phyloP scores from a whole-genome alignment of 1,140 invertebrate species.

The Drosophila chauvacae region DNA sequence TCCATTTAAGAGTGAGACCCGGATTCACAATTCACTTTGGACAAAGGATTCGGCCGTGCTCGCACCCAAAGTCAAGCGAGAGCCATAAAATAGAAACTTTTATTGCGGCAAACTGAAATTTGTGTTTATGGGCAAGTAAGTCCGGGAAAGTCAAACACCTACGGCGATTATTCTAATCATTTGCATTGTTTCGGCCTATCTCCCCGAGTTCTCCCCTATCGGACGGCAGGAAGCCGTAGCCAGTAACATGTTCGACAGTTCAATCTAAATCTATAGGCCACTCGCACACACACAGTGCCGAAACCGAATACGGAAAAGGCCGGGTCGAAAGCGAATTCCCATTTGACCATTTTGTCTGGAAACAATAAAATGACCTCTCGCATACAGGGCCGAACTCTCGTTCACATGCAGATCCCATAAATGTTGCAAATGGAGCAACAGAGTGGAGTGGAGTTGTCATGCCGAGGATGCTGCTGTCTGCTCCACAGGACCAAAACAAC shows the following conservation, averaged over 20 bases:
- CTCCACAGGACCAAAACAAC: constrained; percentile 34
- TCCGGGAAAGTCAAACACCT: constrained; percentile 57
- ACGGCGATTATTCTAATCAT: constrained; percentile 77
- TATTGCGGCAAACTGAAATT: constrained; percentile 52
- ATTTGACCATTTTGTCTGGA: constrained; percentile 77
- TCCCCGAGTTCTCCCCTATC: constrained; percentile 4
- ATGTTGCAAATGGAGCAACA: constrained; percentile 79
- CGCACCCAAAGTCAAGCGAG: constrained; percentile 42
- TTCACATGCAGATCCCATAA: constrained; percentile 53
- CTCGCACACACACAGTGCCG: constrained; percentile 22
- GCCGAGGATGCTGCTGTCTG: constrained; percentile 39
- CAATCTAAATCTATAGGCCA: constrained; percentile 75
- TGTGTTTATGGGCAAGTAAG: constrained; percentile 40
- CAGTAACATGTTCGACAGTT: constrained; percentile 72
- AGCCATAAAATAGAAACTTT: constrained; percentile 56
- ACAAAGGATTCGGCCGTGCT: constrained; percentile 17
- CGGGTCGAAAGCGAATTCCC: constrained; percentile 66
- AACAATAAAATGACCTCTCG: constrained; percentile 74
- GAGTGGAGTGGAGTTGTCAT: constrained; percentile 69
- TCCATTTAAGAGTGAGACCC: constrained; percentile 7
- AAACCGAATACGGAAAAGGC: constrained; percentile 19
- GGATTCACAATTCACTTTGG: constrained; percentile 53
- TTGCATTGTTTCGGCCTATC: constrained; percentile 57
- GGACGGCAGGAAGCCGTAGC: neutral
- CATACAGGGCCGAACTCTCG: constrained; percentile 19